Evolutionary conservation across 2,113 vertebrate species (phyloP).

Genomic region (Mustelus asterias): DNA sequence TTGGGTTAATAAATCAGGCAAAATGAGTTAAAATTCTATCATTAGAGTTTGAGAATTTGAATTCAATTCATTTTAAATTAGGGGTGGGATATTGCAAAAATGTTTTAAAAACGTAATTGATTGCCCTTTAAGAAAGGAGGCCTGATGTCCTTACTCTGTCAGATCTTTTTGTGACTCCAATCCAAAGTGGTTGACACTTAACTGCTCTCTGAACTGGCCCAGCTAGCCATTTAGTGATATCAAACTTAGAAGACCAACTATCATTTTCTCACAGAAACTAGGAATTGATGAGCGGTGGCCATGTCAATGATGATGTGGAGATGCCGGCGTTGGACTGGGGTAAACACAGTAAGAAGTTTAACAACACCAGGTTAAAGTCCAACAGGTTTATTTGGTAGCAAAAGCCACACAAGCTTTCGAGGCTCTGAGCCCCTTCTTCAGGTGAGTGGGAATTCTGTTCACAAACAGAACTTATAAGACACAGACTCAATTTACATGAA

Average conservation of each 20-base stretch:
- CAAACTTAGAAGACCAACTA: background rate
- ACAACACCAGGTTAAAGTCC: no score
- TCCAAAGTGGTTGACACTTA: background rate
- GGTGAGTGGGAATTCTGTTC: no score
- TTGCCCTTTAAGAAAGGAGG: background rate
- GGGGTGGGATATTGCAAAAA: background rate
- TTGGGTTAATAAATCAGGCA: background rate
- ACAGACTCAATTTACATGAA: no score
- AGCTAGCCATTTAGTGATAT: background rate
- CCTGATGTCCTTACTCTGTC: background rate
- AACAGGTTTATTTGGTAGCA: no score
- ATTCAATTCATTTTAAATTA: background rate
- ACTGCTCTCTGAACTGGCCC: background rate
- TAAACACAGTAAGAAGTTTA: no score
- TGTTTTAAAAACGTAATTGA: background rate
- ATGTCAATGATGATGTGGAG: no score
- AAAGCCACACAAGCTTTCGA: no score
- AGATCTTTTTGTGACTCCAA: background rate
- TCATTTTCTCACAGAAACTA: background rate
- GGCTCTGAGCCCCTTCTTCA: no score
- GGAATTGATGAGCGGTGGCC: background rate
- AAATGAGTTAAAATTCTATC: background rate
- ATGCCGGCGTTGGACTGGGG: no score
- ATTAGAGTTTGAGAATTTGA: background rate
- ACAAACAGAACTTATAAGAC: no score